Evolutionary conservation across 30 jellyfish, hydroid and myxozoan species (phyloP).

Genomic region (Pelagia noctiluca): DNA sequence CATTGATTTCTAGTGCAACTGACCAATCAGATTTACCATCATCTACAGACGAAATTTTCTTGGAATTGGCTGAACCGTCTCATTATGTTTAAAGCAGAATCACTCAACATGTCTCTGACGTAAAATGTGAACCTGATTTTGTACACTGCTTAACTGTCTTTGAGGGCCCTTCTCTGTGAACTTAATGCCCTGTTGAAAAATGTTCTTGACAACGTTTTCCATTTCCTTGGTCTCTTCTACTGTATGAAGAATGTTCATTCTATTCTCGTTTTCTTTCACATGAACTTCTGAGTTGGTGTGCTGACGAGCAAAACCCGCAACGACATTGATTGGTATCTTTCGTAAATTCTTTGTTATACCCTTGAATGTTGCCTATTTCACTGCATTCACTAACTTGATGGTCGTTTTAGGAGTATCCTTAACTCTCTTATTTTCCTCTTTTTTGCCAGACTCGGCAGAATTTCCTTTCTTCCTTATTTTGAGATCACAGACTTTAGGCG

Average conservation of each 20-base stretch:
- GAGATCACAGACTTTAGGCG: not conserved
- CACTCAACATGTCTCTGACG: not conserved
- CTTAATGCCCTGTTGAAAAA: constrained; percentile 13
- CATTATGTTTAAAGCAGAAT: not conserved
- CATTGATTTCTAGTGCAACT: too few relatives aligned
- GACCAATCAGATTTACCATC: too few relatives aligned
- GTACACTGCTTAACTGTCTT: constrained; percentile 9
- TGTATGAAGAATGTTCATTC: not conserved
- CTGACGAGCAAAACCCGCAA: not conserved
- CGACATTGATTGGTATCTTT: not conserved
- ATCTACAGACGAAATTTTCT: too few relatives aligned
- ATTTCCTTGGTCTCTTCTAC: constrained; percentile 11
- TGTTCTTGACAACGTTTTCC: not conserved
- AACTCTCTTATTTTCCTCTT: not conserved
- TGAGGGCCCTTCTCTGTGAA: constrained; percentile 22
- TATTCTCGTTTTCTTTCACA: constrained; percentile 4
- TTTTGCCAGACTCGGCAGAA: not conserved
- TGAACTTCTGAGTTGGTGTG: not conserved
- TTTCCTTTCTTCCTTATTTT: too few relatives aligned
- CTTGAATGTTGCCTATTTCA: not conserved
- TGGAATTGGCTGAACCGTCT: too few relatives aligned
- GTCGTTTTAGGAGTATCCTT: not conserved
- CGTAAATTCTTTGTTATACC: not conserved
- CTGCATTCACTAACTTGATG: not conserved
- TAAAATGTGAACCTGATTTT: not conserved